Evolutionary conservation across 2,113 vertebrate genomes (phyloP).

Genomic region (Pholis gunnellus): DNA sequence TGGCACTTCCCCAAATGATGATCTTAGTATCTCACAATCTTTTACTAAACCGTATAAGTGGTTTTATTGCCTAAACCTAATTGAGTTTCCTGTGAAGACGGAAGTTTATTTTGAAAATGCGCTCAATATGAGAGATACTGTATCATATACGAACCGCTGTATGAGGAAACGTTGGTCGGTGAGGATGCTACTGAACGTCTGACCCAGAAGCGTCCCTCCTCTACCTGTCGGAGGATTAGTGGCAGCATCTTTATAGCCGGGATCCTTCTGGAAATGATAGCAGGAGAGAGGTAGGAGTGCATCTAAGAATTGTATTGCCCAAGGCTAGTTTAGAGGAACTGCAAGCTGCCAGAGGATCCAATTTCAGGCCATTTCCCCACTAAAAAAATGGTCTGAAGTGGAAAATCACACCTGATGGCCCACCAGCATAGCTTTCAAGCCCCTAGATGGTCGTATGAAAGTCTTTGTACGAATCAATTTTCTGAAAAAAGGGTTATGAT

Average conservation of each 20-base stretch:
- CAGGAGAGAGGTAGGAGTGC: conserved; percentile 32
- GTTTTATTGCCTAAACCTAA: too few relatives aligned
- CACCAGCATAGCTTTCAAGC: conserved; percentile 70
- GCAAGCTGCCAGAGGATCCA: conserved; percentile 67
- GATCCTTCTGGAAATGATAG: conserved; percentile 48
- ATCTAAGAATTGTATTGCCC: conserved; percentile 56
- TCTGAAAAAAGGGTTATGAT: conserved; percentile 46
- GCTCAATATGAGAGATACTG: too few relatives aligned
- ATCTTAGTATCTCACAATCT: too few relatives aligned
- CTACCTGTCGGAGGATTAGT: conserved; percentile 15
- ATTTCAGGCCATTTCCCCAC: conserved; percentile 67
- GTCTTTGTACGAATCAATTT: conserved; percentile 74
- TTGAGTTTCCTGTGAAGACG: too few relatives aligned
- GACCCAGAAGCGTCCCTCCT: neutral
- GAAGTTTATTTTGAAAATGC: too few relatives aligned
- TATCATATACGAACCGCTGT: too few relatives aligned
- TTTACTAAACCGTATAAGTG: too few relatives aligned
- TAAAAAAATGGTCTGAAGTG: conserved; percentile 72
- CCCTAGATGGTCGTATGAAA: conserved; percentile 60
- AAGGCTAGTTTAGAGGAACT: conserved; percentile 60
- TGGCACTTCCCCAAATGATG: too few relatives aligned
- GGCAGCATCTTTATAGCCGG: conserved; percentile 33
- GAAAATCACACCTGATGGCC: conserved; percentile 77
- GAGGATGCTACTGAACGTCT: neutral
- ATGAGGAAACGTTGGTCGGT: neutral